Evolutionary conservation across 2,113 vertebrate genomes (phyloP).

Genomic region (Toxostoma redivivum): DNA sequence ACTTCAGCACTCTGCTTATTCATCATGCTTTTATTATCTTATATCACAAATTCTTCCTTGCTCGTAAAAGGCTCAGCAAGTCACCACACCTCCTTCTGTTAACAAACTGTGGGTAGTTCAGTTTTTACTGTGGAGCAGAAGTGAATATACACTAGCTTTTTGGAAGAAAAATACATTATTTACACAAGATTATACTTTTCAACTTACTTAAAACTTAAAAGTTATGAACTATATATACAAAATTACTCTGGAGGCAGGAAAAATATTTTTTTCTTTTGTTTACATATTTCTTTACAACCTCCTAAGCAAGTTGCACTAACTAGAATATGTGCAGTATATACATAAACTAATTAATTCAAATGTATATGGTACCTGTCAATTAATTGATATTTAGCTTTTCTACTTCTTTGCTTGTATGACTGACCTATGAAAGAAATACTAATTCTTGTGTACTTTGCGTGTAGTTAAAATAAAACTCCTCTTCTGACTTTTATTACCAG

Average conservation of each 20-base stretch:
- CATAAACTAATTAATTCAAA: not conserved
- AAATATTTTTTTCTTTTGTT: not conserved
- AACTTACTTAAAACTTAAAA: too few relatives aligned
- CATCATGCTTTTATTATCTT: constrained; percentile 47
- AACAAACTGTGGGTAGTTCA: constrained; percentile 5
- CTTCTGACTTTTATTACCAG: not conserved
- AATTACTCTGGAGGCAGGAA: not conserved
- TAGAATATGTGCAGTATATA: not conserved
- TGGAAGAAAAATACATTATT: not conserved
- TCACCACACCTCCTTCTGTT: constrained; percentile 24
- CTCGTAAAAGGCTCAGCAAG: constrained; percentile 32
- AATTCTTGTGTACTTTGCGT: not conserved
- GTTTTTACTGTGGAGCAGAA: constrained; percentile 4
- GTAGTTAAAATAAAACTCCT: not conserved
- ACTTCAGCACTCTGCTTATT: constrained; percentile 9
- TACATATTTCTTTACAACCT: not conserved
- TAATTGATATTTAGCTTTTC: not conserved
- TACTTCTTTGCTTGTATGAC: not conserved
- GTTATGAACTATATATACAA: not conserved
- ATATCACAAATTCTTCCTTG: constrained; percentile 22
- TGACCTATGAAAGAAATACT: not conserved
- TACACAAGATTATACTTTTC: not conserved
- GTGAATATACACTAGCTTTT: not conserved
- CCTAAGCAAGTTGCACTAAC: not conserved
- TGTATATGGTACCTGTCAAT: not conserved